Evolutionary conservation across 1,140 invertebrate genomes (phyloP), one percentile per base, ranked within the genome.

Genomic region (Diuraphis noxia): DNA sequence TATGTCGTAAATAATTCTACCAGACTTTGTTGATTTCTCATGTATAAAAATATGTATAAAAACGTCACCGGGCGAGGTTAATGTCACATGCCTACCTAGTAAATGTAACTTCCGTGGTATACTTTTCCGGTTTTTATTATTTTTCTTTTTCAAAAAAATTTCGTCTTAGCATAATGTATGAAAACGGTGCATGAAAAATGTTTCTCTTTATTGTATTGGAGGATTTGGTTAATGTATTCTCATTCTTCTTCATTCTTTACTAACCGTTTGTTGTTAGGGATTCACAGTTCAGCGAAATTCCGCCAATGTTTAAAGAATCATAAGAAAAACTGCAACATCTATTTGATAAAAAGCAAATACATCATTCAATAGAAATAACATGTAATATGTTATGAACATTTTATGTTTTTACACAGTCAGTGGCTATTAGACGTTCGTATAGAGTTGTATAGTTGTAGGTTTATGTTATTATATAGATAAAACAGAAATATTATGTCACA

Each of bases 1-100:
- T 85, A 46, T 85, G 82, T 34, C 85, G 85, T 87, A 87, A 86
- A 86, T 40, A 63, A 88, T 43, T 77, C 40, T n/a, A n/a, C 17
- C 30, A 49, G 79, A 79, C 72, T 25, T 90, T 90, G 88, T 90
- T 90, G 88, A 77, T 90, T 36, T 90, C 88, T 79, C 10, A 41
- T 90, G 41, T 79, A 79, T 19, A 40, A 56, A 85, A 85, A 85
- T 43, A 10, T 56, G 52, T 56, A 56, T 43, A 86, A 43, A 72
- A 72, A 88, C 17, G 87, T 72, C 87, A 38, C 40, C 52, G 30
- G 38, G 38, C 30, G 34, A 63, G 10, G 25, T 72, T n/a, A 41
- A 40, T 23, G 49, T 23, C 46, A n/a, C 30, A 72, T 72, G 25
- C 40, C 40, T 79, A 90, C 41, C 88, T 63, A 43, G n/a, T 90